Conservation (phyloP, 2,113 vertebrate species). For the Prunella himalayana region DNA sequence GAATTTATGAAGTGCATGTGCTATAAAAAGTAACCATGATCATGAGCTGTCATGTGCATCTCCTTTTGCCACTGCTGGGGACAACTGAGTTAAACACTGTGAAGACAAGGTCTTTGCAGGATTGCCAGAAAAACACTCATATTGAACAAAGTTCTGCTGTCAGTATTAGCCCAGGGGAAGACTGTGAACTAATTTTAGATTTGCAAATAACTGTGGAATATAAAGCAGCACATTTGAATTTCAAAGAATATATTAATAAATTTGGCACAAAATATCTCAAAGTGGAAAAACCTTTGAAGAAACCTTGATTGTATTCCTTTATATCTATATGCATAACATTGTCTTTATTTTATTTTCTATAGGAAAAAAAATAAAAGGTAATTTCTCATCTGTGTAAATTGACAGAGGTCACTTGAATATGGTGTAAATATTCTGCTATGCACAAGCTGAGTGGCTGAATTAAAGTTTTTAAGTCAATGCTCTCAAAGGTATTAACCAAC, state of each 20-base stretch:
- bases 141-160: not conserved
- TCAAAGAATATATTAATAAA: not conserved
- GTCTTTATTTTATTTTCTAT: not conserved
- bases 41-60: fast-evolving
- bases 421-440: not conserved
- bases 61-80: not conserved
- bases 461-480: not conserved
- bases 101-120: not conserved
- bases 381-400: not conserved
- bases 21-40: not conserved
- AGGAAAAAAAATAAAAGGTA: not conserved
- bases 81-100: not conserved
- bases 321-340: not conserved
- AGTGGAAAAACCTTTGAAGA: not conserved
- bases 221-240: not conserved
- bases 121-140: not conserved
- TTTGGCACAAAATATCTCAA: not conserved
- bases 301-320: not conserved
- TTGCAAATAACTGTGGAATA: not conserved
- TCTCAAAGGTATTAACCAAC: constrained; percentile 27
- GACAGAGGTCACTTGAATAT: not conserved
- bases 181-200: not conserved
- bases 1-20: not conserved
- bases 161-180: not conserved
- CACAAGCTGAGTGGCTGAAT: not conserved